Evolutionary conservation across 1,140 invertebrate species (phyloP).

Genomic region (Tyrophagus putrescentiae): DNA sequence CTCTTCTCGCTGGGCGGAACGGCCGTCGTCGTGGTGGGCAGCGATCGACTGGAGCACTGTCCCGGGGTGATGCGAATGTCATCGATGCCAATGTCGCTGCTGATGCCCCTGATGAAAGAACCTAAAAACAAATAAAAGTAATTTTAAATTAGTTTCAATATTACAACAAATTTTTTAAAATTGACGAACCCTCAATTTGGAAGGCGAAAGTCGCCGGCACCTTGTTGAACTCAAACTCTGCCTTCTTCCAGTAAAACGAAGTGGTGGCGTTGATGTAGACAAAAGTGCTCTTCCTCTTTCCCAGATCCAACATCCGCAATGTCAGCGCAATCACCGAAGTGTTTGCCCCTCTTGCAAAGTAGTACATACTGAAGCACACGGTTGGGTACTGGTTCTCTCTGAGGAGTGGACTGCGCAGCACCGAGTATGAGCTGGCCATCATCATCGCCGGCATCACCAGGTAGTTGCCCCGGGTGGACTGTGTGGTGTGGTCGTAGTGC

Average conservation of each 20-base stretch:
- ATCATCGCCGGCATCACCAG: neutral
- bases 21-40: neutral
- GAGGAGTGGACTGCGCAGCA: neutral
- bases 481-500: neutral
- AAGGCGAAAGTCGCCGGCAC: neutral
- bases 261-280: neutral
- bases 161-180: no score
- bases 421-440: neutral
- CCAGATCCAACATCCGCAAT: neutral
- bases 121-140: no score
- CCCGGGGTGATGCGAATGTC: neutral
- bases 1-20: neutral
- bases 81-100: conserved; percentile 7
- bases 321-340: neutral
- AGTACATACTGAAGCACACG: conserved; percentile 1
- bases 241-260: neutral
- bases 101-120: neutral
- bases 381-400: neutral
- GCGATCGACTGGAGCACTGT: neutral
- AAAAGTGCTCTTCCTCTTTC: neutral
- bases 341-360: neutral
- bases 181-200: conserved; percentile 1
- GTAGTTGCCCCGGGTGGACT: neutral
- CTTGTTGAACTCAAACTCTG: neutral
- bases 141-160: no score